phyloP scores from a whole-genome alignment of 2,888 invertebrate species.

The Rhopalosiphum nymphaeae region DNA sequence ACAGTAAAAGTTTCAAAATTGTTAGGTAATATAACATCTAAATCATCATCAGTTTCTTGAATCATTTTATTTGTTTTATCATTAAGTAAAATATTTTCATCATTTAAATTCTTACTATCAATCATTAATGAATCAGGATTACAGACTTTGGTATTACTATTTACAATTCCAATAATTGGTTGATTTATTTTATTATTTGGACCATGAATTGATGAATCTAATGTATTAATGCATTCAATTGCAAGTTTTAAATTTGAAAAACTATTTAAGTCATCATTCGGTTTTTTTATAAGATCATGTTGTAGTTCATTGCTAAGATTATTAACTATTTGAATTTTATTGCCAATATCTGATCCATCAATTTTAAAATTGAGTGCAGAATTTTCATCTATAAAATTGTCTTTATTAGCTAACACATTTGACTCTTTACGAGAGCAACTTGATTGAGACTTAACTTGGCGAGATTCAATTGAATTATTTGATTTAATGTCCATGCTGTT shows the following conservation, averaged over 20 bases:
- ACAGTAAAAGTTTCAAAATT: slow-evolving; percentile 66
- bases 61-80: background rate
- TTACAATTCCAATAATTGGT: background rate
- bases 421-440: slow-evolving; percentile 10
- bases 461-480: slow-evolving; percentile 20
- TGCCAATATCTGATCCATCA: slow-evolving; percentile 81
- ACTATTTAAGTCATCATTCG: slow-evolving; percentile 5
- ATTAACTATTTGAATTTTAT: slow-evolving; percentile 75
- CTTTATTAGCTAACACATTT: background rate
- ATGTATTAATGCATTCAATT: background rate
- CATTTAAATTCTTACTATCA: slow-evolving; percentile 13
- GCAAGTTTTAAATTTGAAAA: slow-evolving; percentile 3
- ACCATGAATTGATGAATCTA: slow-evolving; percentile 5
- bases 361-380: slow-evolving; percentile 76
- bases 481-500: slow-evolving; percentile 52
- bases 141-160: slow-evolving; percentile 7
- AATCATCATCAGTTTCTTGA: slow-evolving; percentile 41
- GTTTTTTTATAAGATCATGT: slow-evolving; percentile 7
- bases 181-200: background rate
- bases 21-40: slow-evolving; percentile 35
- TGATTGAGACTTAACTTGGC: slow-evolving; percentile 26
- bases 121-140: background rate
- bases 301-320: slow-evolving; percentile 13
- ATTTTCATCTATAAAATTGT: slow-evolving; percentile 27
- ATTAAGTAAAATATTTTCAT: background rate